Conservation (phyloP, 2,113 vertebrate genomes). For the Pica pica region DNA sequence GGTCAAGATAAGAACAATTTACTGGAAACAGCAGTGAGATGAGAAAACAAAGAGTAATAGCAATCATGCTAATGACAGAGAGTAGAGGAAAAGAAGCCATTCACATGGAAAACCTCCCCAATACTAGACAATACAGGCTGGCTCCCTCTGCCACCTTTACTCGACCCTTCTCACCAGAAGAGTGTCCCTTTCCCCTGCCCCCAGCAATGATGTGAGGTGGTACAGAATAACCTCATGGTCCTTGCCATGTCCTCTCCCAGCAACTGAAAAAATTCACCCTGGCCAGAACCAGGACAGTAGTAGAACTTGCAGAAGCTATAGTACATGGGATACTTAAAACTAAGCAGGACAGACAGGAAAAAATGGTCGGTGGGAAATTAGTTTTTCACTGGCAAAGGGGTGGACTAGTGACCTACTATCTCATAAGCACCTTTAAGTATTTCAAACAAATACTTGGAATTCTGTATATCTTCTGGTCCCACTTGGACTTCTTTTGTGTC, state of each 20-base stretch:
- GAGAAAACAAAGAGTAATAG: not conserved
- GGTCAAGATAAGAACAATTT: not conserved
- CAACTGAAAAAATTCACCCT: not conserved
- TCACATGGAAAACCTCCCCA: not conserved
- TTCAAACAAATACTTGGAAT: conserved; percentile 2
- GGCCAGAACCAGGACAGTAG: not conserved
- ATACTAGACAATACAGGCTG: not conserved
- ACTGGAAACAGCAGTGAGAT: not conserved
- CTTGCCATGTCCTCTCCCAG: not conserved
- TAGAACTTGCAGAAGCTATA: not conserved
- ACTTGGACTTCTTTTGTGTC: not conserved
- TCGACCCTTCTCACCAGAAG: not conserved
- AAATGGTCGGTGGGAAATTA: not conserved
- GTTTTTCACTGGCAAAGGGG: not conserved
- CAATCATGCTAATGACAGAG: not conserved
- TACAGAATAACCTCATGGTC: not conserved
- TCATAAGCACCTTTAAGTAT: not conserved
- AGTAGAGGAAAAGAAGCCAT: not conserved
- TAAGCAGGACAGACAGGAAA: not conserved
- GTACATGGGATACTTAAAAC: not conserved
- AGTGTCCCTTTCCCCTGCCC: not conserved
- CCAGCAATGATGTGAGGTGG: not conserved
- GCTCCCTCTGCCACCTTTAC: not conserved
- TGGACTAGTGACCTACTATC: not conserved
- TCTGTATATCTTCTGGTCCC: not conserved